phyloP scores from a whole-genome alignment of 2,797 vertebrate species.

The Danio albolineatus region DNA sequence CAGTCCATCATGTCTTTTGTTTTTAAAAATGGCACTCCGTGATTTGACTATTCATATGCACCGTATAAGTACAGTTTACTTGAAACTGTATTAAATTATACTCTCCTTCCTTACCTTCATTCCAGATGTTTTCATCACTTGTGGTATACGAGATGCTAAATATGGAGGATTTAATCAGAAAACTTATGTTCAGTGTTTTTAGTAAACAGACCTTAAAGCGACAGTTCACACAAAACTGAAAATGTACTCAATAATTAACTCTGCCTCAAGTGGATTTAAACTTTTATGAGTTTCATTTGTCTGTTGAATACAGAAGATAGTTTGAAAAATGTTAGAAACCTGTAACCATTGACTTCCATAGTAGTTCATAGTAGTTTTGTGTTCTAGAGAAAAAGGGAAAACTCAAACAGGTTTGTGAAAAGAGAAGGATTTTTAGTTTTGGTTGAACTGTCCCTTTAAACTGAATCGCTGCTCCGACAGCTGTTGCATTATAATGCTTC shows the following conservation, averaged over 20 bases:
- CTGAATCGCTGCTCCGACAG: slow-evolving; percentile 1
- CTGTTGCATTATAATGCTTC: slow-evolving; percentile 2
- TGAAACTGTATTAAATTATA: slow-evolving; percentile 8
- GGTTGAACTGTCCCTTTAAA: background rate
- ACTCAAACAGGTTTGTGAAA: too few species aligned
- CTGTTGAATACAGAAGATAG: too few species aligned
- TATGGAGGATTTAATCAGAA: slow-evolving; percentile 1
- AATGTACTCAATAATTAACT: too few species aligned
- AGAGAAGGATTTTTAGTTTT: background rate
- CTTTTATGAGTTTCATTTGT: too few species aligned
- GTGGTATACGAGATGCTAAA: slow-evolving; percentile 2
- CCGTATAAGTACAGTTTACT: background rate
- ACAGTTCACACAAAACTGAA: too few species aligned
- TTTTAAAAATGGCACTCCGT: background rate
- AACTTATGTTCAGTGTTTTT: background rate
- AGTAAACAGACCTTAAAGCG: background rate
- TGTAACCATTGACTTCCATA: too few species aligned
- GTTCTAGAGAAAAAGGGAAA: too few species aligned
- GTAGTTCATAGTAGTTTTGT: too few species aligned
- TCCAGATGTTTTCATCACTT: slow-evolving; percentile 11
- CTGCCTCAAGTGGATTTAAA: too few species aligned
- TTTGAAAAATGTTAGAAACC: too few species aligned
- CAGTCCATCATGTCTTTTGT: slow-evolving; percentile 8
- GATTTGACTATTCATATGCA: slow-evolving; percentile 5
- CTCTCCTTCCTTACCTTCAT: background rate